A percentile compares a stretch with the other conserved stretches of the same genome.
Evolutionary conservation across 2,888 invertebrate species (phyloP).

Genomic region (Nesidiocoris tenuis): DNA sequence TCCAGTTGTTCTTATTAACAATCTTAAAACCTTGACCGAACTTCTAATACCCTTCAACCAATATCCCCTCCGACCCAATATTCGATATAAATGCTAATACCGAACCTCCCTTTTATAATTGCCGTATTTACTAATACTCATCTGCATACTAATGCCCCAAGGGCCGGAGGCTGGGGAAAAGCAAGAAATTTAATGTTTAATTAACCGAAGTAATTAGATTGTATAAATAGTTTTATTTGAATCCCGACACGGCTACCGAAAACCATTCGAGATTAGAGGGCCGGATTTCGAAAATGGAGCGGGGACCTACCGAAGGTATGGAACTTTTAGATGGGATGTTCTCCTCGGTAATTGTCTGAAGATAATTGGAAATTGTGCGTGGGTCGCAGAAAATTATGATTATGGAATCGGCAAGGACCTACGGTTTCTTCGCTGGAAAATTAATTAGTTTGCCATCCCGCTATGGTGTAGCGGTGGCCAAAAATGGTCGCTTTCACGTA

Average conservation of each 20-base stretch:
- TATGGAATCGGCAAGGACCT: constrained; percentile 11
- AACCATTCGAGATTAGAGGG: constrained; percentile 30
- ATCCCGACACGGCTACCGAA: constrained; percentile 31
- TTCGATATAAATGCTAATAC: constrained; percentile 46
- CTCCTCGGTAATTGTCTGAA: constrained; percentile 21
- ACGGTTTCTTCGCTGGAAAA: constrained; percentile 29
- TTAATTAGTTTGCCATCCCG: constrained; percentile 22
- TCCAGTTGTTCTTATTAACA: constrained; percentile 18
- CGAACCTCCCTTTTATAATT: constrained; percentile 42
- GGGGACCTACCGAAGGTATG: constrained; percentile 4
- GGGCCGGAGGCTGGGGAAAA: constrained; percentile 14
- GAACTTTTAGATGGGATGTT: neutral
- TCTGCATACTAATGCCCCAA: constrained; percentile 40
- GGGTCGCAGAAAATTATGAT: constrained; percentile 36
- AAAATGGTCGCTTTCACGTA: neutral
- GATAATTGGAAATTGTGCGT: constrained; percentile 38
- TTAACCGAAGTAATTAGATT: constrained; percentile 43
- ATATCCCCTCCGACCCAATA: constrained; percentile 34
- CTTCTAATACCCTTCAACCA: constrained; percentile 13
- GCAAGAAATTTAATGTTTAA: constrained; percentile 42
- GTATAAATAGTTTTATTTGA: constrained; percentile 42
- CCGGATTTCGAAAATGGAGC: constrained; percentile 2
- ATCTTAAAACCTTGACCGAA: constrained; percentile 28
- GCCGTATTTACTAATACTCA: constrained; percentile 45
- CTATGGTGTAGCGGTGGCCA: neutral